Base-by-base conservation (phyloP, 1,140 invertebrate species). In the Adelges cooleyi region DNA sequence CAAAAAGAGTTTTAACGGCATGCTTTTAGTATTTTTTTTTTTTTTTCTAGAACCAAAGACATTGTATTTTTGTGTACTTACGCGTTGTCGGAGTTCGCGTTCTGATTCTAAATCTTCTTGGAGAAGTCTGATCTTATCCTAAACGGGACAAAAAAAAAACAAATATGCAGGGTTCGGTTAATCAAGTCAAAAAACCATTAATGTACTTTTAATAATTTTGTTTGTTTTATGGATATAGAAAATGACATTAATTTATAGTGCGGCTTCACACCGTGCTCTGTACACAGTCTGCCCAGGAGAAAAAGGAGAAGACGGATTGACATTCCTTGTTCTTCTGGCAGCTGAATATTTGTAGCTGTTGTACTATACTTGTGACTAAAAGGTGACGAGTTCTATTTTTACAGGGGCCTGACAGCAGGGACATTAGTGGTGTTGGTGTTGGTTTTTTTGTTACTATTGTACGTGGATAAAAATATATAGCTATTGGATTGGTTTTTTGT, bases 111-210 rank as follows among this genome's bases (percentile, higher is more conserved):
- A 82, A 82, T 96, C 93, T 84, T 96, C 93, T 74, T 94, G 90
- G 73, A 97, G 82, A 74, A 96, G 89, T 78, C 93, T 90, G 78
- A 96, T 92, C 83, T 95, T 95, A 80, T 96, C 93, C 92, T 95
- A 83, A 75, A 91, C 86, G 70, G 74, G 62, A 72, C 68, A 59
- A 70, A 56, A 68, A 67, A 38, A 53, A 38, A 59, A 53, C 33
- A 68, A 40, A n/a, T n/a, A 62, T 46, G 44, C n/a, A 59, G 44
- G 66, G 36, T 23, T 68, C 40, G 40, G 56, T 65, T 56, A 68
- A 65, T 65, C 40, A 66, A 33, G 23, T 65, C 48, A 67, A 51
- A 65, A n/a, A 33, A 52, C 38, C 25, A 17, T 65, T 27, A 29
- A 44, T 20, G 17, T 40, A 29, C n/a, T 56, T 54, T 52, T 6